Base-by-base conservation (phyloP, 2,888 invertebrate genomes). In the Lithophane leautieri region DNA sequence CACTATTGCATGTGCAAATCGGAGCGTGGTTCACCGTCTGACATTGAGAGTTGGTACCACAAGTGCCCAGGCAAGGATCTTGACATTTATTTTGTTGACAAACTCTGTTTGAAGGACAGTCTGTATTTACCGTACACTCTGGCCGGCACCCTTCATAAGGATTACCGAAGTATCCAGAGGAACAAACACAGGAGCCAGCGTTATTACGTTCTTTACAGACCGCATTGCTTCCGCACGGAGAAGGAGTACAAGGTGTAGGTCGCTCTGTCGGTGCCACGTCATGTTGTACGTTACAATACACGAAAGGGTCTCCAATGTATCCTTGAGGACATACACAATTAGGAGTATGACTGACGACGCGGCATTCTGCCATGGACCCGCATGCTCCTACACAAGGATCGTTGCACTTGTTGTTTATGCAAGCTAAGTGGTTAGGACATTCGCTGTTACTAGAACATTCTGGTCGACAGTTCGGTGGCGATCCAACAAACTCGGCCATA, bases 41-140 rank as follows among this genome's bases (percentile, higher is more conserved):
- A 90, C 98, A 98, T 75, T 97, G 96, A 19, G 98, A 97, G 90
- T 98, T 98, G 86, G 96, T 95, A 25, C 98, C 98, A 91, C 98
- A 98, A 67, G 97, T 97, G 50, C 98, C 98, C 0, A 97, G 97
- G 89, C 98, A 98, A 14, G 98, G 98, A 92, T 98, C 97, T 86
- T 97, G 95, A 89, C 98, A 98, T 93, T 98, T 98, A 89, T 97
- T 97, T 91, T 97, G 97, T 76, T 97, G 97, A 86, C 98, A 98
- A 34, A 98, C 97, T 91, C 96, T 97, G 90, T 98, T 97, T 9
- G 97, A 97, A 3, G 97, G 95, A 91, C 98, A 98, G 88, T 98
- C 98, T 4, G 98, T 97, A 90, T 98, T 98, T 34, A 98, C 94
- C 0, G 97, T 96, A 90, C 98, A 98, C 94, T 98, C 98, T 34